Conservation (phyloP, 2,888 invertebrate species). For the Argyresthia goedartella region DNA sequence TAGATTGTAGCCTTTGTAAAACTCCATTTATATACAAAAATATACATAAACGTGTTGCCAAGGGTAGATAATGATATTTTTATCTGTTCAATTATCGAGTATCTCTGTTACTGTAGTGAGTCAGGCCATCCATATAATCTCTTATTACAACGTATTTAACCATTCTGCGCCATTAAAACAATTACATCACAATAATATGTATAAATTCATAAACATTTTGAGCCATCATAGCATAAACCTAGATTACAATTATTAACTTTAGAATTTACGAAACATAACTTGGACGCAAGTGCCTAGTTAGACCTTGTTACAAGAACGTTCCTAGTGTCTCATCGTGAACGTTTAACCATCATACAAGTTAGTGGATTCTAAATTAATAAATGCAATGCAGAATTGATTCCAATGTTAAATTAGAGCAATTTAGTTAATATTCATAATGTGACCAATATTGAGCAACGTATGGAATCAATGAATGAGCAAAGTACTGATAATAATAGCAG, state of each 20-base stretch:
- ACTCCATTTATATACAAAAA: constrained; percentile 65
- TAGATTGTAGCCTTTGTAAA: constrained; percentile 51
- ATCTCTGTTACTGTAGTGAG: constrained; percentile 23
- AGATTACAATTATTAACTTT: no score
- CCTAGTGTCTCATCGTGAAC: no score
- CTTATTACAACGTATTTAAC: not conserved
- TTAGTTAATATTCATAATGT: not conserved
- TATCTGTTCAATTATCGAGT: constrained; percentile 25
- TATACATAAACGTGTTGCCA: constrained; percentile 55
- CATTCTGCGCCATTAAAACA: not conserved
- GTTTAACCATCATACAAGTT: no score
- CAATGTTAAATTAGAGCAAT: not conserved
- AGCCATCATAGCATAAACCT: no score
- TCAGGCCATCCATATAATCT: not conserved
- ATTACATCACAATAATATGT: no score
- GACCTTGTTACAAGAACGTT: no score
- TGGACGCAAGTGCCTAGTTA: no score
- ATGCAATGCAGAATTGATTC: no score
- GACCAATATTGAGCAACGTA: constrained; percentile 4
- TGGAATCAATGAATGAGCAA: not conserved
- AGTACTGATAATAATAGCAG: no score
- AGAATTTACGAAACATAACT: no score
- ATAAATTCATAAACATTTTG: no score
- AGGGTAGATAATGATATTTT: constrained; percentile 23
- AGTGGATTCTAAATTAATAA: no score